Base-by-base conservation (phyloP, 2,888 invertebrate genomes). In the Heliconius erato region DNA sequence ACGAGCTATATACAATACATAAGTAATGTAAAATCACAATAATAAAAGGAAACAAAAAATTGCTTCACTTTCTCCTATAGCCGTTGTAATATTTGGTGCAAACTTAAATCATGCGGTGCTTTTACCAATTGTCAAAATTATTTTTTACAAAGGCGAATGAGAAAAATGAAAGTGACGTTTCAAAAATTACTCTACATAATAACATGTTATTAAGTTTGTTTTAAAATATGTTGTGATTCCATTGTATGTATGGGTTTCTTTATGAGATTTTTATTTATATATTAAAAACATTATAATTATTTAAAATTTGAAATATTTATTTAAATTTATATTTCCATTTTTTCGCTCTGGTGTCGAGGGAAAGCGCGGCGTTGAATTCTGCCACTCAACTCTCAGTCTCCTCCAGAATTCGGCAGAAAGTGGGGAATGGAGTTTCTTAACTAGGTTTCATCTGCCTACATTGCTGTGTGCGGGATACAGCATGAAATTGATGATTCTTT, bases 51-150 rank as follows among this genome's bases (percentile, higher is more conserved):
- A 92, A 87, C 88, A 83, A 86, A 88, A 2, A 88, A 84, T 85
- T 83, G 82, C 81, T 80, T 79, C 40, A 86, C 90, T 91, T 91
- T 91, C 91, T 89, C 89, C 74, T 74, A 85, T 89, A 89, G 91
- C 91, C 91, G 86, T 88, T 86, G 32, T 68, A 14, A 49, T 59
- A 69, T 77, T 78, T 49, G 44, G 23, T 40, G 28, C 26, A 14
- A 23, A 3, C 54, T 77, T 44, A 69, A 69, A 71, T 68, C 40
- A 65, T 40, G 35, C 14, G 7, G 54, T 68, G 40, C 69, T 59
- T 19, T 35, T 76, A 77, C 16, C 68, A 63, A 77, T 71, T 69
- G 69, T 71, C 4, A 69, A 26, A 32, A 44, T 74, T 40, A 32
- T 32, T 32, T 32, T 32, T 5, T n/a, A 26, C 72, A 72, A 72